phyloP scores from a whole-genome alignment of 2,888 invertebrate species.

The Megamerina dolium region DNA sequence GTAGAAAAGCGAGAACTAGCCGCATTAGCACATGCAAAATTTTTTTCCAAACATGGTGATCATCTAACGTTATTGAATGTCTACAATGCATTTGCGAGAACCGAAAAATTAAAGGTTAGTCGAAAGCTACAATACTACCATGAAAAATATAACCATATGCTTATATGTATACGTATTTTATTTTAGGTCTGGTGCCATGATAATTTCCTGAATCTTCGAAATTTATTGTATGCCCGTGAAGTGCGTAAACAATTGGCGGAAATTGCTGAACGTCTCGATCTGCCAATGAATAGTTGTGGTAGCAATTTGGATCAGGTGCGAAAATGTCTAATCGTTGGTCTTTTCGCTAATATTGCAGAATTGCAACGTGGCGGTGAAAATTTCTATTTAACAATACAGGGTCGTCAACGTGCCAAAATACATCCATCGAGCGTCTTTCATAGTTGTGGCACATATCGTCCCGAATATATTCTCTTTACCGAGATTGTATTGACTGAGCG shows the following conservation, averaged over 20 bases:
- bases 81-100: slow-evolving; percentile 69
- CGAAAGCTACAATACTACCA: slow-evolving; percentile 8
- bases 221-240: slow-evolving; percentile 73
- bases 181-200: slow-evolving; percentile 73
- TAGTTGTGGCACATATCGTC: slow-evolving; percentile 53
- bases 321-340: slow-evolving; percentile 73
- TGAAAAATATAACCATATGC: neutral
- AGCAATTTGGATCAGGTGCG: slow-evolving; percentile 60
- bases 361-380: slow-evolving; percentile 67
- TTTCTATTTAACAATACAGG: slow-evolving; percentile 61
- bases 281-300: slow-evolving; percentile 61
- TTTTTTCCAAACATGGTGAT: slow-evolving; percentile 81
- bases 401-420: slow-evolving; percentile 64
- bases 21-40: slow-evolving; percentile 66
- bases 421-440: slow-evolving; percentile 77
- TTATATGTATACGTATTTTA: no score
- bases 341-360: slow-evolving; percentile 84
- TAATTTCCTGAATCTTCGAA: slow-evolving; percentile 77
- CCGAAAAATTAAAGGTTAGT: slow-evolving; percentile 65
- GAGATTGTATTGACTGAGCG: slow-evolving; percentile 83
- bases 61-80: slow-evolving; percentile 88
- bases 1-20: slow-evolving; percentile 69
- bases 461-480: slow-evolving; percentile 71
- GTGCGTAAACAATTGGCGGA: slow-evolving; percentile 73
- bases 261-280: slow-evolving; percentile 59